Conservation (phyloP, 2,113 vertebrate genomes). For the Trematocara variabile region DNA sequence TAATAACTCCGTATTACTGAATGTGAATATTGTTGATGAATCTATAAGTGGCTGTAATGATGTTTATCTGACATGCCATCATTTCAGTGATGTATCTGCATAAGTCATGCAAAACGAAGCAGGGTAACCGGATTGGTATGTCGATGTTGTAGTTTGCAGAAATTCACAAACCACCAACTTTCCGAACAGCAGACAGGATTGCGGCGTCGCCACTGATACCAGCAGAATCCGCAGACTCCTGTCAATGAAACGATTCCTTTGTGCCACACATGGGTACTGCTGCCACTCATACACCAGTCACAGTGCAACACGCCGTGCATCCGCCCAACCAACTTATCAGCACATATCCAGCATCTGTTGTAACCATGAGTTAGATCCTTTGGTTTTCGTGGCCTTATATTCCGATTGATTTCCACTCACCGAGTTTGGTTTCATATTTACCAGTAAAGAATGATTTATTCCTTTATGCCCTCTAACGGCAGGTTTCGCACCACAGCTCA, state of each 20-base stretch:
- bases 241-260: background rate
- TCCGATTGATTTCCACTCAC: slow-evolving; percentile 10
- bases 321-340: background rate
- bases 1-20: slow-evolving; percentile 38
- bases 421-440: slow-evolving; percentile 15
- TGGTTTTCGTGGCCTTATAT: slow-evolving; percentile 73
- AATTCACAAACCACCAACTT: background rate
- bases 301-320: background rate
- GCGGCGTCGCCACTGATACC: slow-evolving; percentile 23
- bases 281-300: background rate
- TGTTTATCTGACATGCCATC: slow-evolving; percentile 37
- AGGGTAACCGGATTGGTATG: slow-evolving; percentile 13
- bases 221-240: slow-evolving; percentile 34
- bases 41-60: slow-evolving; percentile 36
- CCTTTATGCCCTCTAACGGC: slow-evolving; percentile 1
- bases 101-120: slow-evolving; percentile 26
- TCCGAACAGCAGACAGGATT: background rate
- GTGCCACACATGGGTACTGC: slow-evolving; percentile 29
- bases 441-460: slow-evolving; percentile 21
- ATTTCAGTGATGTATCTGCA: background rate
- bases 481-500: slow-evolving; percentile 20
- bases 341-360: slow-evolving; percentile 7
- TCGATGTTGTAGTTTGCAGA: background rate
- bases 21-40: slow-evolving; percentile 58
- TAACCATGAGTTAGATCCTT: slow-evolving; percentile 41